These are phyloP conservation scores for Tachysurus vachellii DNA, from an alignment of 2,113 vertebrate species.

Conservation along the genomic window DNA sequence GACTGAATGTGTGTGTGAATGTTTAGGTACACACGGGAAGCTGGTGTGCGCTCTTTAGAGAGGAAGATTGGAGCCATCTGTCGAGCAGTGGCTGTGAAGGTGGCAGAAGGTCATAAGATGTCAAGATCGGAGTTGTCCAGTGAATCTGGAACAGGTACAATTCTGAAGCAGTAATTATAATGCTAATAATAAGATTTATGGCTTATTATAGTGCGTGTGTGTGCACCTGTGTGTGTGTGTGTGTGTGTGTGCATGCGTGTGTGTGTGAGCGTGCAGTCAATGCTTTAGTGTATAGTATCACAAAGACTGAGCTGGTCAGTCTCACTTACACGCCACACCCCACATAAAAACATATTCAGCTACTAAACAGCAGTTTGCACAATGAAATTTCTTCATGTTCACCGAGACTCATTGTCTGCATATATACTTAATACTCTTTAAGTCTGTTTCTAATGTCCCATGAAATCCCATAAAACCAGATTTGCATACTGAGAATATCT, in stretches of 20 bases:
- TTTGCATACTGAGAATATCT: not conserved
- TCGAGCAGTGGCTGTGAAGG: conserved; percentile 92
- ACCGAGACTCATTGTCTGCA: not conserved
- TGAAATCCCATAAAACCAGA: not conserved
- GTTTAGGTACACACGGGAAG: conserved; percentile 89
- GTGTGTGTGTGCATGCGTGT: not conserved
- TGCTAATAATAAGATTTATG: not conserved
- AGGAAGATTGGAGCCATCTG: conserved; percentile 91
- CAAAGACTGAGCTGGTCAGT: conserved; percentile 36
- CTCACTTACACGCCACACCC: not conserved
- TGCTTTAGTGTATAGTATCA: not conserved
- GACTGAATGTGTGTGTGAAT: not conserved
- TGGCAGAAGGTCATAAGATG: conserved; percentile 86
- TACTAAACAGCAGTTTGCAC: conserved; percentile 6
- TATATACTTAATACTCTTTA: not conserved
- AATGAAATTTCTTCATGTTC: conserved; percentile 22
- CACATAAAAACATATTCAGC: conserved; percentile 18
- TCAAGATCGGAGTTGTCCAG: conserved; percentile 58
- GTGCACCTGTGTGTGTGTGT: not conserved
- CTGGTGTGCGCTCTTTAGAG: conserved; percentile 94
- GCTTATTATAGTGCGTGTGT: not conserved
- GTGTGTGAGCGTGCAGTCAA: not conserved
- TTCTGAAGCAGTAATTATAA: not conserved
- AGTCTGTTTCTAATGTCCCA: not conserved
- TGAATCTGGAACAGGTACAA: conserved; percentile 57